phyloP scores from a whole-genome alignment of 2,113 vertebrate species.

The Megaceryle torquata region DNA sequence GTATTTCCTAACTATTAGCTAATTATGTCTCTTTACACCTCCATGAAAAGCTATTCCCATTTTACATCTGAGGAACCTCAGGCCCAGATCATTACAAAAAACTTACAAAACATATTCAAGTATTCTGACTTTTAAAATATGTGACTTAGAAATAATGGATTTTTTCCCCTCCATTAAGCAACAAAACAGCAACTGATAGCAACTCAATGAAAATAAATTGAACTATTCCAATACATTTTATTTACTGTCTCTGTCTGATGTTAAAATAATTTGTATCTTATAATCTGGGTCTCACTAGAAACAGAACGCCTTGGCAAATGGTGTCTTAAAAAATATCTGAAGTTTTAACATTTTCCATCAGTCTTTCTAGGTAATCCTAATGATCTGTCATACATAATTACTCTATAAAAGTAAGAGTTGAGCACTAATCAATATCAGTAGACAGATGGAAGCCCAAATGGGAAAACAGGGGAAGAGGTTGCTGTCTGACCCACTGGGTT shows the following conservation, averaged over 20 bases:
- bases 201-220: background rate
- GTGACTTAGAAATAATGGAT: background rate
- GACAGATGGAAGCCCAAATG: background rate
- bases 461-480: background rate
- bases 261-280: background rate
- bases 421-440: conserved; percentile 5
- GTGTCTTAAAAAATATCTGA: background rate
- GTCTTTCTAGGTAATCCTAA: background rate
- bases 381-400: background rate
- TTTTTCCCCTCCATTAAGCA: background rate
- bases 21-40: background rate
- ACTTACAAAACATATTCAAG: background rate
- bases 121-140: background rate
- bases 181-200: background rate
- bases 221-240: background rate
- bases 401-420: background rate
- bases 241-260: background rate
- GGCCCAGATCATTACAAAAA: background rate
- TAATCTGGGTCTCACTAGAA: background rate
- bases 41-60: background rate
- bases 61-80: background rate
- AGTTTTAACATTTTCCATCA: background rate
- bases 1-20: background rate
- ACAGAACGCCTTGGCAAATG: background rate
- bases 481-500: background rate